phyloP scores from a whole-genome alignment of 2,797 vertebrate genomes.

The Chaunax sp. region DNA sequence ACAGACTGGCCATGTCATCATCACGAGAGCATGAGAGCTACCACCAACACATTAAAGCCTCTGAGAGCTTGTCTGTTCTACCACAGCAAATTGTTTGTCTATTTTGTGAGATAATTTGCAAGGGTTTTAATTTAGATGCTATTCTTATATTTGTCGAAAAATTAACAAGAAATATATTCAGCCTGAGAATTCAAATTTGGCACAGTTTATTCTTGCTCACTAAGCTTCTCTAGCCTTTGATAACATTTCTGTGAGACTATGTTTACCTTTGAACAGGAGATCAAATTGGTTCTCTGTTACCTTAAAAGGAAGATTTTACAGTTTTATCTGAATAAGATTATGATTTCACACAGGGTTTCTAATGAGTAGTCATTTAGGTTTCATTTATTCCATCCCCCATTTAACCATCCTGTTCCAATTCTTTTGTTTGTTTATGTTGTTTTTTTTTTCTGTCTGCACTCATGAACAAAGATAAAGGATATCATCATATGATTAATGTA shows the following conservation, averaged over 20 bases:
- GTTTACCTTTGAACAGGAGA: constrained; percentile 78
- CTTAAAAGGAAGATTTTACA: constrained; percentile 79
- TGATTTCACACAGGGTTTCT: constrained; percentile 81
- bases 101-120: constrained; percentile 55
- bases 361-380: constrained; percentile 80
- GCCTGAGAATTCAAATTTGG: constrained; percentile 78
- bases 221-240: constrained; percentile 75
- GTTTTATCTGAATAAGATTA: constrained; percentile 80
- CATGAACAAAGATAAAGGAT: constrained; percentile 62
- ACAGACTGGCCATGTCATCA: constrained; percentile 58
- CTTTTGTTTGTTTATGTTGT: constrained; percentile 73
- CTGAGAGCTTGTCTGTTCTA: constrained; percentile 28
- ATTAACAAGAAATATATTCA: constrained; percentile 66
- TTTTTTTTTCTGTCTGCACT: constrained; percentile 65
- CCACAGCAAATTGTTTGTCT: constrained; percentile 45
- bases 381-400: constrained; percentile 70
- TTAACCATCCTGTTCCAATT: constrained; percentile 67
- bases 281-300: constrained; percentile 84
- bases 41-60: constrained; percentile 32
- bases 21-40: constrained; percentile 21
- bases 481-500: constrained; percentile 71
- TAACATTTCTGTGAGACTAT: constrained; percentile 69
- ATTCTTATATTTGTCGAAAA: constrained; percentile 58
- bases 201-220: constrained; percentile 77
- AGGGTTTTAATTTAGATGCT: constrained; percentile 67